Evolutionary conservation across 2,888 invertebrate genomes (phyloP), one percentile per base, ranked within the genome.

Genomic region (Drosophila multiciliata): DNA sequence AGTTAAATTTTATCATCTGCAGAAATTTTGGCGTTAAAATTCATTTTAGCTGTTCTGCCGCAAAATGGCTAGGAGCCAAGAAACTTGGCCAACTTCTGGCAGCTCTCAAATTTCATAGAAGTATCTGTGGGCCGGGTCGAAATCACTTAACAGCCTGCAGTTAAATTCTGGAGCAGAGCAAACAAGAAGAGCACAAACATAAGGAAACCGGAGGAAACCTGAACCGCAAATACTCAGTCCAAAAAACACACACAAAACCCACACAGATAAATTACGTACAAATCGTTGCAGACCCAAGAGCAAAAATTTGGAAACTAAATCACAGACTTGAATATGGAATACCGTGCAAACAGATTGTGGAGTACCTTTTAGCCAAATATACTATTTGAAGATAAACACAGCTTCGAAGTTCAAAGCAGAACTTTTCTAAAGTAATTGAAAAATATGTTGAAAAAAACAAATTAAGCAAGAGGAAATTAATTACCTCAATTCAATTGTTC

Each of bases 61-160:
- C 26, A 38, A 54, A 53, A 57, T 23, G 48, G 53, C 26, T 32
- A 23, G 11, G n/a, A 57, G 49, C 32, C 33, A 48, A 55, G 55
- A 38, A 78, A 59, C 54, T 72, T 60, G 62, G 75, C 75, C 66
- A 75, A 79, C 23, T 75, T 79, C 75, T 68, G 62, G 26, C 75
- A 68, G 75, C 65, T 58, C 75, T 72, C 72, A 72, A 79, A 78
- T 79, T 71, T 66, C 72, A 75, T 40, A 63, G 62, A 62, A 66
- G 55, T 29, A 64, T 36, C 65, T 63, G 50, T 11, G 40, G n/a
- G 12, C n/a, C 6, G 12, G 11, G 42, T 49, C 15, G 11, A 78
- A 83, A 75, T 86, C 75, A 80, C 83, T 86, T 69, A 84, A 69
- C 70, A 35, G 69, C 45, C 73, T 58, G 40, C 50, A 11, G 50